Evolutionary conservation across 2,888 invertebrate genomes (phyloP).

Genomic region (Agonum fuliginosum): DNA sequence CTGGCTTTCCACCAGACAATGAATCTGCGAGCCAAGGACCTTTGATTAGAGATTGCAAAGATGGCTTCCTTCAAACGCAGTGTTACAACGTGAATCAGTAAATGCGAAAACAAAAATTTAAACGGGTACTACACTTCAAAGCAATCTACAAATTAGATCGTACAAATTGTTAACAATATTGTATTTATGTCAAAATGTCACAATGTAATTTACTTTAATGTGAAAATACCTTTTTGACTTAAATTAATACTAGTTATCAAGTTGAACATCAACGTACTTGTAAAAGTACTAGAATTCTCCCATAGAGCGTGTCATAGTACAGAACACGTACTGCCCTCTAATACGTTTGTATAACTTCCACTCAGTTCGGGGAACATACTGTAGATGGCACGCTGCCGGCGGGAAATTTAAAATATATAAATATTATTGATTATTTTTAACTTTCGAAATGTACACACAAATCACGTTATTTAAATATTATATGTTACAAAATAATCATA

Average conservation of each 20-base stretch:
- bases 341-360: background rate
- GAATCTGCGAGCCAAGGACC: conserved; percentile 89
- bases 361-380: background rate
- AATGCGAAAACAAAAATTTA: conserved; percentile 57
- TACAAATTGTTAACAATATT: conserved; percentile 21
- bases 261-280: conserved; percentile 57
- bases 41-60: conserved; percentile 90
- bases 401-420: background rate
- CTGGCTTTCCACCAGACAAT: conserved; percentile 88
- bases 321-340: conserved; percentile 15
- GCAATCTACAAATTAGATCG: conserved; percentile 32
- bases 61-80: conserved; percentile 89
- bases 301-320: conserved; percentile 13
- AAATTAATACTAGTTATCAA: conserved; percentile 57
- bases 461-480: too few species aligned
- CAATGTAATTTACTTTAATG: conserved; percentile 11
- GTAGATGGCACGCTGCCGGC: background rate
- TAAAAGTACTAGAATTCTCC: conserved; percentile 41
- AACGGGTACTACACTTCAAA: conserved; percentile 38
- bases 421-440: background rate
- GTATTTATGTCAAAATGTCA: background rate
- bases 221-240: conserved; percentile 50
- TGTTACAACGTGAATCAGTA: conserved; percentile 82
- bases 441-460: too few species aligned
- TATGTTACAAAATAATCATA: too few species aligned